These are phyloP conservation scores for Ariopsis seemanni DNA, from an alignment of 2,113 vertebrate genomes.

Conservation along the genomic window DNA sequence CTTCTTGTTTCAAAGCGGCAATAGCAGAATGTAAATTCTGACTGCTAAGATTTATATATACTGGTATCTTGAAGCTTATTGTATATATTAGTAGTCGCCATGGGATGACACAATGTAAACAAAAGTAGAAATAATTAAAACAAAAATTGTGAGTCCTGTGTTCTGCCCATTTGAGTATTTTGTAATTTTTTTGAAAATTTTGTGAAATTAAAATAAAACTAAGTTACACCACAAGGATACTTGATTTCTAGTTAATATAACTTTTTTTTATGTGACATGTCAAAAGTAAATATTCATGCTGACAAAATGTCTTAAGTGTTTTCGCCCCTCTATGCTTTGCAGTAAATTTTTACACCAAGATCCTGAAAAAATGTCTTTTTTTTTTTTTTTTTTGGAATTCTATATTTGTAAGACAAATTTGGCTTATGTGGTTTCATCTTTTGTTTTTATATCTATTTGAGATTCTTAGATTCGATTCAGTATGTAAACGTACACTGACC, in stretches of 20 bases:
- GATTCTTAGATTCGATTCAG: not conserved
- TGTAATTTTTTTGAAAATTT: conserved; percentile 99
- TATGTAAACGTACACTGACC: not conserved
- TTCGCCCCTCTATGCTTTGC: not conserved
- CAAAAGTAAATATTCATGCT: not conserved
- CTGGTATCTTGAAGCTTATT: conserved; percentile 99
- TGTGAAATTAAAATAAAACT: conserved; percentile 99
- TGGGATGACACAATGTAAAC: conserved; percentile 99
- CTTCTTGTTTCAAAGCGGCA: conserved; percentile 88
- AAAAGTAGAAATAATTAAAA: conserved; percentile 98
- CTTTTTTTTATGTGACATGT: conserved; percentile 32
- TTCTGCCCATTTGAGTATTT: conserved; percentile 99
- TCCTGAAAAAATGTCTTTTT: not conserved
- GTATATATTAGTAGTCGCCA: conserved; percentile 99
- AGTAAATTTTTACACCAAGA: not conserved
- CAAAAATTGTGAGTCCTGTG: conserved; percentile 98
- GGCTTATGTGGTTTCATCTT: not conserved
- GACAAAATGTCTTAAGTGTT: conserved; percentile 25
- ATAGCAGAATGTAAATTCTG: conserved; percentile 92
- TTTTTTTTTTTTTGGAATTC: not conserved
- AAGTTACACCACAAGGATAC: conserved; percentile 91
- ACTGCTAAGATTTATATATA: conserved; percentile 95
- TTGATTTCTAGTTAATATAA: conserved; percentile 42
- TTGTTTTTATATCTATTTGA: not conserved
- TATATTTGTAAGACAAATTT: not conserved